Conservation (phyloP, 2,888 invertebrate genomes). For the Mechanitis messenoides region DNA sequence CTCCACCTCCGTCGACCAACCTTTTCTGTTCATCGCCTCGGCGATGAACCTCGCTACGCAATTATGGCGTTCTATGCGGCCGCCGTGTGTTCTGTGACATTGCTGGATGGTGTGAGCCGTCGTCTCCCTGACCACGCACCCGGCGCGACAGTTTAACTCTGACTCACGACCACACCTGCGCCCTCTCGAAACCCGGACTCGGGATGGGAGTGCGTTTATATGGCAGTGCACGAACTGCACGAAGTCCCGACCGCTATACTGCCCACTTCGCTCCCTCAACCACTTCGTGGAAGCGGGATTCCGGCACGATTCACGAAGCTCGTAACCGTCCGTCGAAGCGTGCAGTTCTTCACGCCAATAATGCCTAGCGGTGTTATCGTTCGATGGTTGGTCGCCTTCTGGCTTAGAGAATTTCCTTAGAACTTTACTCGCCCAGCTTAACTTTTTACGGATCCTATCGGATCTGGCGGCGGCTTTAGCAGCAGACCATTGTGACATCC, state of each 20-base stretch:
- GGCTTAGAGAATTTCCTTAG: constrained; percentile 12
- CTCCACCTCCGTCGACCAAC: constrained; percentile 38
- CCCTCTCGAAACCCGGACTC: constrained; percentile 35
- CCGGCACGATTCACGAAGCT: constrained; percentile 11
- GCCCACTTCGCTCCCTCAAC: constrained; percentile 25
- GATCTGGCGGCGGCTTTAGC: constrained; percentile 31
- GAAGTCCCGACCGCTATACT: constrained; percentile 37
- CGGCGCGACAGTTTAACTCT: constrained; percentile 41
- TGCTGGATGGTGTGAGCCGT: constrained; percentile 40
- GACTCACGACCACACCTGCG: constrained; percentile 14
- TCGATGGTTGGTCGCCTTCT: neutral
- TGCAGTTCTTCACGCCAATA: constrained; percentile 13
- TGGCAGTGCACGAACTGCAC: constrained; percentile 37
- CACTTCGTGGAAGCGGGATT: constrained; percentile 21
- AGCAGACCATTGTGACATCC: neutral
- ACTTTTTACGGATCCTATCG: constrained; percentile 26
- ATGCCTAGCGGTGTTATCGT: neutral
- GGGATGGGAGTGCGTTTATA: constrained; percentile 40
- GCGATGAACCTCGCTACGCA: constrained; percentile 32
- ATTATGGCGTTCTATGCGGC: constrained; percentile 40
- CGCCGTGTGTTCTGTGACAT: constrained; percentile 40
- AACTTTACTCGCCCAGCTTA: constrained; percentile 22
- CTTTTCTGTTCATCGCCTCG: constrained; percentile 28
- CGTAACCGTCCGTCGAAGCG: constrained; percentile 16
- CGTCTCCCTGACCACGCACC: constrained; percentile 39